phyloP scores from a whole-genome alignment of 2,113 vertebrate genomes.

The human region GRCh38 chrX:13520501-13521000 shows the following conservation, averaged over 20 bases:
- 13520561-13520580: conserved; percentile 22
- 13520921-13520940: neutral
- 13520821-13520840: neutral
- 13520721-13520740: neutral
- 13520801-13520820: neutral
- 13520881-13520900: neutral
- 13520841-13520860: neutral
- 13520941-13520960: neutral
- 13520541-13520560: neutral
- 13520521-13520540: neutral
- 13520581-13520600: neutral
- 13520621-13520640: neutral
- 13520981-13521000: neutral
- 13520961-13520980: neutral
- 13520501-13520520: neutral
- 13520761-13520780: neutral
- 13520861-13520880: neutral
- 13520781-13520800: neutral
- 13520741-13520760: neutral
- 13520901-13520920: neutral
- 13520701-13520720: neutral
- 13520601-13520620: neutral
- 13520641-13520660: neutral
- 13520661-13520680: neutral
- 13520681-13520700: neutral